Percentiles rank a stretch among this genome's conserved stretches.
phyloP scores from a whole-genome alignment of 23 tunicate genomes.

The Diplosoma virens region DNA sequence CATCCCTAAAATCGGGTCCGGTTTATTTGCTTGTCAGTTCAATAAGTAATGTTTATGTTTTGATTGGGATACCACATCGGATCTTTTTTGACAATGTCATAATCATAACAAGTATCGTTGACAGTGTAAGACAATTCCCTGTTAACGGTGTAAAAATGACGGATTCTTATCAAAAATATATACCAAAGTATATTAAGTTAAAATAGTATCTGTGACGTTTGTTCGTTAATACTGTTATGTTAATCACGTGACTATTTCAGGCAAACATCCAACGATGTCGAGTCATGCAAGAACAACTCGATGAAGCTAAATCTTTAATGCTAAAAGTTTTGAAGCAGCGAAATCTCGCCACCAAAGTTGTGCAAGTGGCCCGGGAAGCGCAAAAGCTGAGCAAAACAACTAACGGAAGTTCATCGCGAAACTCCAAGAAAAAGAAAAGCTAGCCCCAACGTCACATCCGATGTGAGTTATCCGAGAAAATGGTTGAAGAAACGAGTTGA shows the following conservation, averaged over 20 bases:
- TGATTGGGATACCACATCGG: no score
- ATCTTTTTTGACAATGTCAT: no score
- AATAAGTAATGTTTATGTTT: no score
- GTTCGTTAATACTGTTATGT: background rate
- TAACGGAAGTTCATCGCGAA: conserved; percentile 17
- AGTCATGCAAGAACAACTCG: conserved; percentile 69
- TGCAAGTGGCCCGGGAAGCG: conserved; percentile 33
- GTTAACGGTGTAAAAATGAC: no score
- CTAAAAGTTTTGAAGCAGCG: conserved; percentile 66
- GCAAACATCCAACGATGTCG: conserved; percentile 84
- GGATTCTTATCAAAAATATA: background rate
- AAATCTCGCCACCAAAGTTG: conserved; percentile 37
- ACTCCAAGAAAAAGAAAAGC: conserved; percentile 57
- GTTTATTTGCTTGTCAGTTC: no score
- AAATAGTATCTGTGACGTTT: no score
- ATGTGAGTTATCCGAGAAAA: no score
- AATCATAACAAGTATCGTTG: no score
- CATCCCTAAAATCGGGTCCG: no score
- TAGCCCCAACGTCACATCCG: background rate
- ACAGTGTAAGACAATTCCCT: no score
- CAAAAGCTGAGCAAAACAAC: conserved; percentile 8
- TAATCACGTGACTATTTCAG: conserved; percentile 19
- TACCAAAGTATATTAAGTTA: background rate
- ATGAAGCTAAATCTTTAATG: conserved; percentile 56
- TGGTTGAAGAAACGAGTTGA: no score